These are phyloP conservation scores for Pogonocichla stellata DNA, from an alignment of 2,113 vertebrate species.

Conservation along the genomic window DNA sequence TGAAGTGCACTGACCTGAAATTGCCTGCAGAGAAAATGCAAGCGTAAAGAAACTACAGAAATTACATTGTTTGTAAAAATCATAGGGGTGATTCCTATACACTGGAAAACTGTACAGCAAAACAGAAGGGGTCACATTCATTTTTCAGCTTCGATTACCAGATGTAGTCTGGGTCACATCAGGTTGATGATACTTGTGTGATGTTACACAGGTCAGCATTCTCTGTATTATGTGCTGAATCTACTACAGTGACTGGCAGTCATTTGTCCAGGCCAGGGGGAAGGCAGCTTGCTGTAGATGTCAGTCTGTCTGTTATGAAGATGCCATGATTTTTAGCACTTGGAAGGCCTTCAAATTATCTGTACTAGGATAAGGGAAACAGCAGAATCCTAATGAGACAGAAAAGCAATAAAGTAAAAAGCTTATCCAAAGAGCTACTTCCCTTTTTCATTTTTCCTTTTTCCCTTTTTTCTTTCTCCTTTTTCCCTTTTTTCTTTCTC, in stretches of 20 bases:
- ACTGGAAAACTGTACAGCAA: background rate
- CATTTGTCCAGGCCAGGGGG: background rate
- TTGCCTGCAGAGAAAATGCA: background rate
- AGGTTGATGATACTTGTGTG: background rate
- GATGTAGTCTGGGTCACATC: background rate
- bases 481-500: too few relatives aligned
- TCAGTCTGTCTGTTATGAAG: background rate
- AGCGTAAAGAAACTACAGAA: background rate
- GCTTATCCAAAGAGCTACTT: background rate
- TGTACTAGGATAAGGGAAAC: background rate
- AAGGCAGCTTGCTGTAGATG: background rate
- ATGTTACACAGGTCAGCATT: background rate
- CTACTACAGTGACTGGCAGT: background rate
- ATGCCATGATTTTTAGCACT: background rate
- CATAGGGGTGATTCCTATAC: background rate
- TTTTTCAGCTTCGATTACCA: background rate
- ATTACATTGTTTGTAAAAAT: background rate
- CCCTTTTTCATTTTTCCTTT: fast-evolving
- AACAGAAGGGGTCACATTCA: background rate
- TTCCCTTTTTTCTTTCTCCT: fast-evolving
- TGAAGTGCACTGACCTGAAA: background rate
- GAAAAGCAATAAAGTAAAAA: background rate
- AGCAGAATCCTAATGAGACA: background rate
- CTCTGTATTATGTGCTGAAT: background rate
- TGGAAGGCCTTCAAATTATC: background rate